These are phyloP conservation scores for Phaonia tiefii DNA, from an alignment of 2,888 invertebrate genomes.

Conservation along the genomic window DNA sequence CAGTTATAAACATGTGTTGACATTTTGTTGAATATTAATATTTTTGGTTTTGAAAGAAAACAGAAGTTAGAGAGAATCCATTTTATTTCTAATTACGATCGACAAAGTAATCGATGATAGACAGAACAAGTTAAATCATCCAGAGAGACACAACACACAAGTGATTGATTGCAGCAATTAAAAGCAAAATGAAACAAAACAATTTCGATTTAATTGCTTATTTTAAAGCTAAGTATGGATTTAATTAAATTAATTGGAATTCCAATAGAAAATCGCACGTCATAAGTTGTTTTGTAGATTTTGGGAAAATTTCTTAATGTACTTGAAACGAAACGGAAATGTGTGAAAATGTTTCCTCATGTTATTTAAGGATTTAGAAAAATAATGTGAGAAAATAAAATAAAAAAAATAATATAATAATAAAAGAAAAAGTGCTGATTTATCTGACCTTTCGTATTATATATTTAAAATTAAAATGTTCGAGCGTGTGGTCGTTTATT, in stretches of 20 bases:
- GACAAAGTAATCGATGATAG: conserved; percentile 16
- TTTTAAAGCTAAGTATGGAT: conserved; percentile 14
- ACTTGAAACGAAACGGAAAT: too few species aligned
- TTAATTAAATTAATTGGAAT: conserved; percentile 33
- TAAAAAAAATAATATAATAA: too few species aligned
- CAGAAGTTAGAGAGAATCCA: conserved; percentile 10
- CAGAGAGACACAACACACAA: not conserved
- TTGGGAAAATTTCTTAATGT: too few species aligned
- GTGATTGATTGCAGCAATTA: conserved; percentile 31
- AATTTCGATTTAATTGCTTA: conserved; percentile 12
- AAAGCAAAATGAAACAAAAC: not conserved
- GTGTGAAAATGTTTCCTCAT: too few species aligned
- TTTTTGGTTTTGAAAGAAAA: not conserved
- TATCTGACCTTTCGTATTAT: too few species aligned
- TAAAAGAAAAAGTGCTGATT: too few species aligned
- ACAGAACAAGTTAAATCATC: not conserved
- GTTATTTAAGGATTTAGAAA: too few species aligned
- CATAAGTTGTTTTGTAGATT: too few species aligned
- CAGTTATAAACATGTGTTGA: conserved; percentile 15
- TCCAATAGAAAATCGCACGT: too few species aligned
- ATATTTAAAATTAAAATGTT: too few species aligned
- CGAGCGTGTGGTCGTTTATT: too few species aligned
- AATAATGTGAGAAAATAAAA: too few species aligned
- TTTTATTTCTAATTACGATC: conserved; percentile 4
- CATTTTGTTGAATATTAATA: conserved; percentile 22